Conservation (phyloP, 2,797 vertebrate species). For the Anguilla pacifica region DNA sequence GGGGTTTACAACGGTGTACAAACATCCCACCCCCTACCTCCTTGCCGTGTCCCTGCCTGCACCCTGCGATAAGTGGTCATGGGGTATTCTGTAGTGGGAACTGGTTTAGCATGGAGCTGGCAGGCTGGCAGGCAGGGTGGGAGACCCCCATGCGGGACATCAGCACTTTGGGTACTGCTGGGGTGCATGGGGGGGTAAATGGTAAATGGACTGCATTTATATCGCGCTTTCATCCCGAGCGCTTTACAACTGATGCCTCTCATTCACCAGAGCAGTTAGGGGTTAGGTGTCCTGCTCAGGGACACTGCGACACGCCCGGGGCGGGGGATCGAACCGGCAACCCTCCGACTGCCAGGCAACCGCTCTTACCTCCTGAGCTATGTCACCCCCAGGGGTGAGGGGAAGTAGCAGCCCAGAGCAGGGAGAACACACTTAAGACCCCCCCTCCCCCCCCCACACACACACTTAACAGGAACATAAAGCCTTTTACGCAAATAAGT, state of each 20-base stretch:
- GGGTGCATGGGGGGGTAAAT: background rate
- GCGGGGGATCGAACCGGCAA: no score
- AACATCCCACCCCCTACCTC: no score
- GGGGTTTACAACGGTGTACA: no score
- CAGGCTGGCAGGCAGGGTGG: conserved; percentile 43
- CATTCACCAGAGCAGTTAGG: no score
- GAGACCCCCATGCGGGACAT: background rate
- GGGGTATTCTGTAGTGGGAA: background rate
- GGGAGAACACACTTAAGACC: conserved; percentile 25
- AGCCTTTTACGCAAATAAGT: background rate
- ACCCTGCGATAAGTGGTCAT: background rate
- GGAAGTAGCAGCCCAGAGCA: background rate
- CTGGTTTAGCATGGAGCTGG: background rate
- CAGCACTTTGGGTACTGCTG: conserved; percentile 20
- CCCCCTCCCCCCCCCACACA: background rate
- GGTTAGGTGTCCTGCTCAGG: no score
- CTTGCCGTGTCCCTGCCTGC: background rate
- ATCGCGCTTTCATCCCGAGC: no score
- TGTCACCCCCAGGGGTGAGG: background rate
- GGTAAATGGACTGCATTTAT: no score
- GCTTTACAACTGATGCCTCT: no score
- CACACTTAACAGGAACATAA: conserved; percentile 33
- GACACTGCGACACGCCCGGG: no score
- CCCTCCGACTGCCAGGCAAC: no score
- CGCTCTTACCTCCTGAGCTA: no score